These are phyloP conservation scores for Neolamprologus falcicula DNA, from an alignment of 2,113 vertebrate genomes.

Conservation along the genomic window DNA sequence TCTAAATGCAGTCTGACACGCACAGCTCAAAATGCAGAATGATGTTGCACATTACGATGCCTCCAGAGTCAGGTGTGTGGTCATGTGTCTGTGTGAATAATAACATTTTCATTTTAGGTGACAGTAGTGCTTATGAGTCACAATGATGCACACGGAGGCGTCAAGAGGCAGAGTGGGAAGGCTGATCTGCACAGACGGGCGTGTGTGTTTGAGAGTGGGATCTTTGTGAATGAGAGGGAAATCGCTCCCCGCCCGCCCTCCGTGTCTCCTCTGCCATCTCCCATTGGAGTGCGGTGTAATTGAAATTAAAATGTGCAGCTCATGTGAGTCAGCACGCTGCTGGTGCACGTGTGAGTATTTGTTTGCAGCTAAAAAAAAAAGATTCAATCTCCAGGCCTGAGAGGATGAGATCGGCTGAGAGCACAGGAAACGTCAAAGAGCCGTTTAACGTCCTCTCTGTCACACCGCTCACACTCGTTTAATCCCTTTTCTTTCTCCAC, in stretches of 20 bases:
- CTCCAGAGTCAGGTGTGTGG: slow-evolving; percentile 15
- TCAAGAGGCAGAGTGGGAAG: not conserved
- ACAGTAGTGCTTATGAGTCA: slow-evolving; percentile 25
- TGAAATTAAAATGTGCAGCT: slow-evolving; percentile 31
- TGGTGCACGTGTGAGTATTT: not conserved
- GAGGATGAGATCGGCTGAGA: slow-evolving; percentile 13
- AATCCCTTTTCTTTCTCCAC: not conserved
- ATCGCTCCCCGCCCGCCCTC: not conserved
- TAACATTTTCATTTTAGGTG: slow-evolving; percentile 26
- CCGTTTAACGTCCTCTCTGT: not conserved
- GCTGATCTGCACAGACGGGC: not conserved
- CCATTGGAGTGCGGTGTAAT: slow-evolving; percentile 15
- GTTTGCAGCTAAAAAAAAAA: not conserved
- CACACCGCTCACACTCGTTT: not conserved
- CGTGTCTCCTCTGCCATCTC: not conserved
- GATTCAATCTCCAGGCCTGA: not conserved
- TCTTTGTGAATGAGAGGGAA: slow-evolving; percentile 53
- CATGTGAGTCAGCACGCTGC: not conserved
- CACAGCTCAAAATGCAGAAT: not conserved
- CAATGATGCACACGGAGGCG: not conserved
- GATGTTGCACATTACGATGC: not conserved
- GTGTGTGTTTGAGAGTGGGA: not conserved
- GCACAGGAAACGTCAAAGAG: slow-evolving; percentile 9
- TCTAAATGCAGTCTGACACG: not conserved
- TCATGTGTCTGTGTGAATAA: not conserved